These are phyloP conservation scores for Cheilosia variabilis DNA, from an alignment of 2,888 invertebrate genomes.

Conservation along the genomic window DNA sequence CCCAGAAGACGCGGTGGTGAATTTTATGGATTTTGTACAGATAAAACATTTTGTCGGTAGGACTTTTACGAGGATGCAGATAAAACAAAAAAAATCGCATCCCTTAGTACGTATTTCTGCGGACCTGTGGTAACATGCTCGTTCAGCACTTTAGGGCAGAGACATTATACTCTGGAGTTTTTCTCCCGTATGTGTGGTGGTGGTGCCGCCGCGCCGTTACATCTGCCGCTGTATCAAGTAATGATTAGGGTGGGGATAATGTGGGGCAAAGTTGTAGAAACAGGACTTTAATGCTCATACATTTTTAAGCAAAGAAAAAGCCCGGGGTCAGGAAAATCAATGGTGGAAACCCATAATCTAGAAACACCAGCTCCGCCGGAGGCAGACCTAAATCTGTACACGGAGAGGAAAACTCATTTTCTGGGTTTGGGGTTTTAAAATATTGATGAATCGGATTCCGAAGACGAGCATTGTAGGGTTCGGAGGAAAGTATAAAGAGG, in stretches of 20 bases:
- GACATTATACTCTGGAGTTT: slow-evolving; percentile 6
- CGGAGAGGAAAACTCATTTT: slow-evolving; percentile 10
- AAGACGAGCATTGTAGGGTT: no score
- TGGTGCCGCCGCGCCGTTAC: not conserved
- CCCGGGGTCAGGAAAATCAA: slow-evolving; percentile 10
- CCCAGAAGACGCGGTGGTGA: not conserved
- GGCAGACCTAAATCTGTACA: not conserved
- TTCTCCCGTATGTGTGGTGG: not conserved
- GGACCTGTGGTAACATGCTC: slow-evolving; percentile 24
- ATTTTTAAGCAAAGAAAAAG: slow-evolving; percentile 30
- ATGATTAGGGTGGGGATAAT: slow-evolving; percentile 6
- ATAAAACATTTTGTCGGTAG: slow-evolving; percentile 29
- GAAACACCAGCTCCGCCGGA: not conserved
- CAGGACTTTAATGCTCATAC: slow-evolving; percentile 29
- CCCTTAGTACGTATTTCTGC: not conserved
- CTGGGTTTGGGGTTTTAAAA: no score
- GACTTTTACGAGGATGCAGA: not conserved
- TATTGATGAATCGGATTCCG: no score
- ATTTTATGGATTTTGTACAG: not conserved
- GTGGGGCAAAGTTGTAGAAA: not conserved
- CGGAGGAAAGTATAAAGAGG: no score
- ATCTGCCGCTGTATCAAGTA: not conserved
- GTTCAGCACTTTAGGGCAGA: slow-evolving; percentile 21
- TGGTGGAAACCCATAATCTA: slow-evolving; percentile 20
- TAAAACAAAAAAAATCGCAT: slow-evolving; percentile 16